Evolutionary conservation across 2,113 vertebrate genomes (phyloP).

Genomic region (Rhinichthys klamathensis): DNA sequence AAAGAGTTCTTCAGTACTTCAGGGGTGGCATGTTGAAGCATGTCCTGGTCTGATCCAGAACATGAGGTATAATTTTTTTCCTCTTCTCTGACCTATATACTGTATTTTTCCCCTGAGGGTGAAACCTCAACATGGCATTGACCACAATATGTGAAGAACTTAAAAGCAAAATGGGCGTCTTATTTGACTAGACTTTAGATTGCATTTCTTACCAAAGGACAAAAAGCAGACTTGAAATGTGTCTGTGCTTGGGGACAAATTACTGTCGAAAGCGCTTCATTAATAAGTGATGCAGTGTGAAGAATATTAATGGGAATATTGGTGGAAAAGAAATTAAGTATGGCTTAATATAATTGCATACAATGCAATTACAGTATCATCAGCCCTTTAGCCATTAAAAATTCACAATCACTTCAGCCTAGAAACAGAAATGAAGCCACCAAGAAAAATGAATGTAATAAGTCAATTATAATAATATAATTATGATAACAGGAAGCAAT

Average conservation of each 20-base stretch:
- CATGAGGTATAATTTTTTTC: neutral
- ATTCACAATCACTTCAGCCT: neutral
- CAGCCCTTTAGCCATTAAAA: neutral
- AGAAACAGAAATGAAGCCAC: neutral
- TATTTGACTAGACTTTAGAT: neutral
- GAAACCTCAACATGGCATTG: neutral
- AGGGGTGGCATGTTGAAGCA: neutral
- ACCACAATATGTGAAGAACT: neutral
- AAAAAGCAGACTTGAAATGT: neutral
- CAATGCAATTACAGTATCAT: neutral
- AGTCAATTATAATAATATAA: neutral
- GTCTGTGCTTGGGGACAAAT: neutral
- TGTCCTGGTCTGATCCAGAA: neutral
- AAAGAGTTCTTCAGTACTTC: neutral
- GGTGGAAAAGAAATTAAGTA: neutral
- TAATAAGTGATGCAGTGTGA: neutral
- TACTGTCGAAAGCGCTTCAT: neutral
- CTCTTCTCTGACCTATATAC: slow-evolving; percentile 11
- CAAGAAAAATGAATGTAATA: neutral
- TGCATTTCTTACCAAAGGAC: neutral
- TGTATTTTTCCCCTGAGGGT: neutral
- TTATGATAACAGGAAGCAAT: neutral
- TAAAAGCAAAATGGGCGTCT: neutral
- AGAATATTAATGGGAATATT: neutral
- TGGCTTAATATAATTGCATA: neutral